phyloP scores from a whole-genome alignment of 2,797 vertebrate genomes.

The Gallinago nigripennis region DNA sequence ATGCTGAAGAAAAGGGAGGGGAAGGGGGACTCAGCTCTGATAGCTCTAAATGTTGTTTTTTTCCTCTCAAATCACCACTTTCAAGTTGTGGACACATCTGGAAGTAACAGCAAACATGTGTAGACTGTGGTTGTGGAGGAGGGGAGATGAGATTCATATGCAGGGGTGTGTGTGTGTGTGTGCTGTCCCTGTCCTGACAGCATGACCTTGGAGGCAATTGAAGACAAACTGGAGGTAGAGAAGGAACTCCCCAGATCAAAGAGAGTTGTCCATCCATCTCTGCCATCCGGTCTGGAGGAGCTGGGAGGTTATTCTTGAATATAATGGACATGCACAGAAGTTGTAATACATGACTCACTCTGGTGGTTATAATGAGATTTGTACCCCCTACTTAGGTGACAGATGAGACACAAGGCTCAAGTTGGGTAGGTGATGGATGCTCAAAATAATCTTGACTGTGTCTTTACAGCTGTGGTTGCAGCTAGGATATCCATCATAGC shows the following conservation, averaged over 20 bases:
- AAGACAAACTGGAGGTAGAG: constrained; percentile 21
- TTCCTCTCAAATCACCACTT: constrained; percentile 5
- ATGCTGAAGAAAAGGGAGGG: neutral
- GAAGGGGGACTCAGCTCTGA: neutral
- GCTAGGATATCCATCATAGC: constrained; percentile 18
- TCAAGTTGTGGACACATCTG: constrained; percentile 21
- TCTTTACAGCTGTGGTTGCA: constrained; percentile 42
- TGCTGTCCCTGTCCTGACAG: neutral
- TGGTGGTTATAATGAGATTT: constrained; percentile 61
- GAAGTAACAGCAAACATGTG: constrained; percentile 47
- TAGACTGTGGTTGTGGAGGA: constrained; percentile 1
- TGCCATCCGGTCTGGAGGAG: neutral
- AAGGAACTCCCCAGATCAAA: constrained; percentile 32
- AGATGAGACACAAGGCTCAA: constrained; percentile 7
- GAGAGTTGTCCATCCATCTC: constrained; percentile 12
- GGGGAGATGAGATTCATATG: constrained; percentile 19
- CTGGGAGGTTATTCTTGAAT: constrained; percentile 1
- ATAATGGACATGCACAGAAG: neutral
- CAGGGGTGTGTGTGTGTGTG: neutral
- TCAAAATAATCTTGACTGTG: constrained; percentile 21
- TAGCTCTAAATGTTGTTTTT: neutral
- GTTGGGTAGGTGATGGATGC: constrained; percentile 12
- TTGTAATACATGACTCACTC: constrained; percentile 50
- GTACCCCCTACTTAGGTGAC: constrained; percentile 12
- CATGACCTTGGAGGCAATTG: constrained; percentile 1